phyloP scores from a whole-genome alignment of 2,888 invertebrate genomes.

The Mesodorylaimus sp. region DNA sequence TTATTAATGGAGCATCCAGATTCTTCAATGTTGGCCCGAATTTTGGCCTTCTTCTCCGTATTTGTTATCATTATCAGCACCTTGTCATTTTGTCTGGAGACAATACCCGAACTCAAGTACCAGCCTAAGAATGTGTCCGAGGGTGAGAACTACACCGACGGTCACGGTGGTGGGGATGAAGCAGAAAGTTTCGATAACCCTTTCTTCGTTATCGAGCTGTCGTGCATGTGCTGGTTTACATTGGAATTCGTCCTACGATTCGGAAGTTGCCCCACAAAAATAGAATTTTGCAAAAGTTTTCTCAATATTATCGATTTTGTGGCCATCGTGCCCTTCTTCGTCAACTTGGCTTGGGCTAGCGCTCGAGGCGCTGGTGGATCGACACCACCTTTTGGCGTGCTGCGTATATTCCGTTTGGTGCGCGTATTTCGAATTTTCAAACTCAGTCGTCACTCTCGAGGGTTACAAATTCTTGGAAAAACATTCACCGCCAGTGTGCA shows the following conservation, averaged over 20 bases:
- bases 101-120: conserved; percentile 48
- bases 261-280: conserved; percentile 34
- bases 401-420: conserved; percentile 36
- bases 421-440: conserved; percentile 35
- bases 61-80: conserved; percentile 95
- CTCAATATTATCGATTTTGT: conserved; percentile 38
- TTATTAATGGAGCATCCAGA: conserved; percentile 97
- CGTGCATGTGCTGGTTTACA: conserved; percentile 38
- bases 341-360: conserved; percentile 26
- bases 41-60: conserved; percentile 96
- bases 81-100: conserved; percentile 98
- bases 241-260: conserved; percentile 36
- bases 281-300: conserved; percentile 34
- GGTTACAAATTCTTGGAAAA: conserved; percentile 37
- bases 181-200: conserved; percentile 7
- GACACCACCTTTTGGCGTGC: conserved; percentile 37
- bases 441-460: conserved; percentile 37
- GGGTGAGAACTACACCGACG: background rate
- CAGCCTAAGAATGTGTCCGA: background rate
- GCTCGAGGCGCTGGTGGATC: conserved; percentile 17
- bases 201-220: conserved; percentile 37
- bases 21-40: conserved; percentile 91
- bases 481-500: conserved; percentile 37
- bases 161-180: background rate
- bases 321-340: conserved; percentile 38